Evolutionary conservation across 2,113 vertebrate species (phyloP).

Genomic region (Mustela nigripes): DNA sequence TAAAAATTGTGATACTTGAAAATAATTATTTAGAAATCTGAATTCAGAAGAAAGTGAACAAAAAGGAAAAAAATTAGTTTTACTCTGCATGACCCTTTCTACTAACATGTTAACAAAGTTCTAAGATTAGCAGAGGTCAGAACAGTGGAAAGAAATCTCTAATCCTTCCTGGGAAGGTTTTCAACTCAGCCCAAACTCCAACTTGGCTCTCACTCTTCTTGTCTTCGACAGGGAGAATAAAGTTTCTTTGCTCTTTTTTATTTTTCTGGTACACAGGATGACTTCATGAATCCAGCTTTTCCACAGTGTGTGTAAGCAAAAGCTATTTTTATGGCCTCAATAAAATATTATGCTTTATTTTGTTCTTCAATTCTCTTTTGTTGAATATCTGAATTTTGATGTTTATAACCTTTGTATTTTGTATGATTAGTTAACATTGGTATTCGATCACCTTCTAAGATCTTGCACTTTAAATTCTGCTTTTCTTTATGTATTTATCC

Average conservation of each 20-base stretch:
- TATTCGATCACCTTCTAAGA: constrained; percentile 1
- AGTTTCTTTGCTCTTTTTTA: neutral
- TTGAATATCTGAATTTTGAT: constrained; percentile 8
- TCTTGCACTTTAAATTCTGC: constrained; percentile 12
- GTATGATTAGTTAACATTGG: neutral
- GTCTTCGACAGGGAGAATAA: neutral
- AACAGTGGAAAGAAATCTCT: constrained; percentile 23
- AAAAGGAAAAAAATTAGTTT: constrained; percentile 50
- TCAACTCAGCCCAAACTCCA: constrained; percentile 16
- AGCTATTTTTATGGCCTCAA: neutral
- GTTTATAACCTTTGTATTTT: constrained; percentile 2
- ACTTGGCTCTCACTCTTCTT: neutral
- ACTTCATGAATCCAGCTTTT: neutral
- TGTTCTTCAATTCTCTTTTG: neutral
- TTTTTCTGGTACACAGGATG: constrained; percentile 15
- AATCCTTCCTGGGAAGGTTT: neutral
- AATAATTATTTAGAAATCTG: constrained; percentile 44
- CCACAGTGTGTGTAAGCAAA: neutral
- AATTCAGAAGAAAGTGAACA: constrained; percentile 22
- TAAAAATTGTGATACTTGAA: constrained; percentile 28
- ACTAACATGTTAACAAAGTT: constrained; percentile 26
- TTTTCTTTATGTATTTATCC: neutral
- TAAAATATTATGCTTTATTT: neutral
- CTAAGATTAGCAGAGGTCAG: constrained; percentile 43
- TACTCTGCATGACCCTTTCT: constrained; percentile 39